phyloP scores from a whole-genome alignment of 2,888 invertebrate genomes.

The Rhagium mordax region DNA sequence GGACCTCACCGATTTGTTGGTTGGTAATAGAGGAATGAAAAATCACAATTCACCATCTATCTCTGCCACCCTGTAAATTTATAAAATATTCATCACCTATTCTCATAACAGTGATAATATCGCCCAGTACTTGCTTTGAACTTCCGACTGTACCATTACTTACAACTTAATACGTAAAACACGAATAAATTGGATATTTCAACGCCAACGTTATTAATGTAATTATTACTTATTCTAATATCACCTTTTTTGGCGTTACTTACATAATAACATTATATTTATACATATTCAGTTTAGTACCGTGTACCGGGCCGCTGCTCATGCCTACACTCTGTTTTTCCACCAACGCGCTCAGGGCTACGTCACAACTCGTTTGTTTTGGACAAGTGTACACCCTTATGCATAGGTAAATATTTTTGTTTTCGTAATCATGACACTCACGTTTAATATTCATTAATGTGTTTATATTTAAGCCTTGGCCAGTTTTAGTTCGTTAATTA shows the following conservation, averaged over 20 bases:
- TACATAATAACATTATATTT: conserved; percentile 55
- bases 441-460: conserved; percentile 20
- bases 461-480: conserved; percentile 11
- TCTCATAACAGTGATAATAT: background rate
- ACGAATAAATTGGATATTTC: conserved; percentile 27
- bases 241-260: conserved; percentile 61
- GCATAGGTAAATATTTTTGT: conserved; percentile 27
- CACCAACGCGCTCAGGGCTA: conserved; percentile 46
- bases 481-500: conserved; percentile 10
- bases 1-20: too few relatives aligned
- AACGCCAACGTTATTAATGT: conserved; percentile 55
- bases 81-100: background rate
- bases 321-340: conserved; percentile 38
- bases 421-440: conserved; percentile 12
- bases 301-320: conserved; percentile 37
- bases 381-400: conserved; percentile 13
- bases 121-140: background rate
- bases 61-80: background rate
- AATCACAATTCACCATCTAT: too few relatives aligned
- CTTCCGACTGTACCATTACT: conserved; percentile 20
- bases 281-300: conserved; percentile 51
- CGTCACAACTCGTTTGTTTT: conserved; percentile 38
- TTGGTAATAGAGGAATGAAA: too few relatives aligned
- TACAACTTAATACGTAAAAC: conserved; percentile 26
- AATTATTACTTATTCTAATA: conserved; percentile 58